Evolutionary conservation across 2,797 vertebrate species (phyloP).

Genomic region (Enteromius unitaeniatus): DNA sequence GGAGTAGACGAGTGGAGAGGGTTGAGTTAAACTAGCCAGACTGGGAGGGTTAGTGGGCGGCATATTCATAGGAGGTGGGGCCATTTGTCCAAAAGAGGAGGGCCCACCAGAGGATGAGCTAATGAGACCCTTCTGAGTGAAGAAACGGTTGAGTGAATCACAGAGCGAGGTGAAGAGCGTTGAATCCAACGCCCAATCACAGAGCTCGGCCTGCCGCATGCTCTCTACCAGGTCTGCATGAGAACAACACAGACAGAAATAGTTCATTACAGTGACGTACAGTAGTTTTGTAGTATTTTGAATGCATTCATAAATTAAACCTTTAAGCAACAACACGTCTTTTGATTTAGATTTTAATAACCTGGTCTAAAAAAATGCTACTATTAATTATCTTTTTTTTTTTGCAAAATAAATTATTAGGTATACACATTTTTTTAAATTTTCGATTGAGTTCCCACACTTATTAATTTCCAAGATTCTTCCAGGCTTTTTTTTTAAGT

Average conservation of each 20-base stretch:
- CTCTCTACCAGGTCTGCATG: constrained; percentile 90
- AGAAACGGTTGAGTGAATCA: constrained; percentile 97
- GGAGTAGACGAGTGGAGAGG: constrained; percentile 73
- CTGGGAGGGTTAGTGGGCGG: constrained; percentile 63
- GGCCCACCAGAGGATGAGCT: constrained; percentile 68
- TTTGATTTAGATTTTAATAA: neutral
- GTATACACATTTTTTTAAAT: neutral
- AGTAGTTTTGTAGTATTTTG: neutral
- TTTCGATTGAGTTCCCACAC: neutral
- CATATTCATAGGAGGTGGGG: constrained; percentile 62
- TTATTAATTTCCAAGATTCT: neutral
- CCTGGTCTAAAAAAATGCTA: neutral
- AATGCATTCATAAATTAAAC: neutral
- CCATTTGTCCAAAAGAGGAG: constrained; percentile 64
- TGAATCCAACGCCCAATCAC: constrained; percentile 95
- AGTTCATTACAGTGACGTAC: neutral
- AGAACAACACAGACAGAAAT: constrained; percentile 26
- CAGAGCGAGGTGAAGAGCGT: constrained; percentile 94
- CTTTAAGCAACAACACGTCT: neutral
- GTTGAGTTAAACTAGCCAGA: constrained; percentile 75
- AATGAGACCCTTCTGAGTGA: constrained; percentile 92
- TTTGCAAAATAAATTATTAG: neutral
- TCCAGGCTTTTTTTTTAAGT: neutral
- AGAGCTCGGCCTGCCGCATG: constrained; percentile 94
- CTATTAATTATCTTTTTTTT: neutral